Evolutionary conservation across 2,113 vertebrate genomes (phyloP).

Genomic region (Spilogale gracilis): DNA sequence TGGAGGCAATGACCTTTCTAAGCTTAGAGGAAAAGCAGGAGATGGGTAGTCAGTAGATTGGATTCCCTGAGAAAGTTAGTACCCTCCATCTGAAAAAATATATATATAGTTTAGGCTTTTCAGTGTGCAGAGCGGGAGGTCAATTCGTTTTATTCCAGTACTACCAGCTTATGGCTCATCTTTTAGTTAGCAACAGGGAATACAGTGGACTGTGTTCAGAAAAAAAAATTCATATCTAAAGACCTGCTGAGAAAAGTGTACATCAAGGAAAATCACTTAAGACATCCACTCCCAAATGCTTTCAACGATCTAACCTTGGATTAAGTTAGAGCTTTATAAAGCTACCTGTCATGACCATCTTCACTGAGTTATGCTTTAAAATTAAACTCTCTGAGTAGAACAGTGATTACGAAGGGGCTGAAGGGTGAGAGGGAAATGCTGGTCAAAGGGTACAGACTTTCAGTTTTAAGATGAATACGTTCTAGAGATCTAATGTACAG

Average conservation of each 20-base stretch:
- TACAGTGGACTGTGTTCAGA: not conserved
- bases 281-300: not conserved
- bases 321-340: slow-evolving; percentile 31
- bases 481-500: not conserved
- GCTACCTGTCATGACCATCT: not conserved
- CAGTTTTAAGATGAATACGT: not conserved
- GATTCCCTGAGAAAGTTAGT: not conserved
- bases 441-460: not conserved
- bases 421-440: not conserved
- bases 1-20: not conserved
- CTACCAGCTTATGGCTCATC: not conserved
- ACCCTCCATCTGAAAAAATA: not conserved
- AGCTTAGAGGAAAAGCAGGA: not conserved
- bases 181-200: not conserved
- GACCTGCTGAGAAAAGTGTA: not conserved
- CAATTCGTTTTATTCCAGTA: not conserved
- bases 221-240: slow-evolving; percentile 15
- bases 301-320: not conserved
- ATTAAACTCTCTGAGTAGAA: not conserved
- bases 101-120: not conserved
- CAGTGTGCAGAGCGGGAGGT: not conserved
- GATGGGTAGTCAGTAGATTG: not conserved
- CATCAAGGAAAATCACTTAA: slow-evolving; percentile 33
- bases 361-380: slow-evolving; percentile 28
- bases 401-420: not conserved